These are phyloP conservation scores for Trichogramma evanescens DNA, from an alignment of 2,888 invertebrate genomes.

Conservation along the genomic window DNA sequence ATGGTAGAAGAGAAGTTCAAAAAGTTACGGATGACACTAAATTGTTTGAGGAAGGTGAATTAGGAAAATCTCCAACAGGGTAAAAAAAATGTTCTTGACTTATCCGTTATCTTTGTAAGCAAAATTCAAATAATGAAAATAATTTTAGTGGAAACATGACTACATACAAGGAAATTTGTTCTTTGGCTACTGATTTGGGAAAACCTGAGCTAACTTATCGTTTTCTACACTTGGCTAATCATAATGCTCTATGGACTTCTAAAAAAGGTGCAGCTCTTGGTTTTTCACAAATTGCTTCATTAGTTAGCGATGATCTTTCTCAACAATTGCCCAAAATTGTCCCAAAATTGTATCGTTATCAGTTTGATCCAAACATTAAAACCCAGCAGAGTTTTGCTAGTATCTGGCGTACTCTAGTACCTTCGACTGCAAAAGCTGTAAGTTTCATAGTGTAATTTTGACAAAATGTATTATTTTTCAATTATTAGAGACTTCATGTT, in stretches of 20 bases:
- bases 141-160: slow-evolving; percentile 70
- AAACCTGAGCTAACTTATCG: slow-evolving; percentile 92
- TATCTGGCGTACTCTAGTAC: slow-evolving; percentile 88
- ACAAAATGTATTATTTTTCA: background rate
- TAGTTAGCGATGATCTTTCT: slow-evolving; percentile 54
- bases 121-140: background rate
- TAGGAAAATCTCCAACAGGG: slow-evolving; percentile 83
- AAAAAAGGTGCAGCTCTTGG: slow-evolving; percentile 93
- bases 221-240: slow-evolving; percentile 92
- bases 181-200: slow-evolving; percentile 86
- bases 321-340: slow-evolving; percentile 78
- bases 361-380: slow-evolving; percentile 88
- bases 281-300: slow-evolving; percentile 74
- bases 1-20: slow-evolving; percentile 65
- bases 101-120: background rate
- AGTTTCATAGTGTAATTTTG: slow-evolving; percentile 33
- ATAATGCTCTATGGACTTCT: slow-evolving; percentile 90
- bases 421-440: slow-evolving; percentile 76
- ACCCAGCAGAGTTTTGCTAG: slow-evolving; percentile 89
- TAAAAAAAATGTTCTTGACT: slow-evolving; percentile 40
- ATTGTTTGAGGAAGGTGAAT: slow-evolving; percentile 79
- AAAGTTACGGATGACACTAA: slow-evolving; percentile 77
- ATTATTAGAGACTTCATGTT: background rate
- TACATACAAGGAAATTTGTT: slow-evolving; percentile 91
- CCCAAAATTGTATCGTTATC: slow-evolving; percentile 78